These are phyloP conservation scores for Mus pahari DNA, from an alignment of 2,113 vertebrate species.

Conservation along the genomic window DNA sequence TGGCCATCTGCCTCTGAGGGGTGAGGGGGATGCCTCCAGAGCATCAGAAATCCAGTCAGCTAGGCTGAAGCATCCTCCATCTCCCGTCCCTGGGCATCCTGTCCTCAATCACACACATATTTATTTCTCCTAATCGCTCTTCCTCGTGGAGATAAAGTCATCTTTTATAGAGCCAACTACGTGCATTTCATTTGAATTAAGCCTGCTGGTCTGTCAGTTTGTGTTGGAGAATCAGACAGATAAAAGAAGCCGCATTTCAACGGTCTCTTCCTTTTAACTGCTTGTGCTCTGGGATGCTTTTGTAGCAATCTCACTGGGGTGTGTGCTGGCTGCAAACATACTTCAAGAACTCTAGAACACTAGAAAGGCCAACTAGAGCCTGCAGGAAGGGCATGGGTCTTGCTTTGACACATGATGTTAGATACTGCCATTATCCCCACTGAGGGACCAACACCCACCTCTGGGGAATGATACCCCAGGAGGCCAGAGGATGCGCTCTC, in stretches of 20 bases:
- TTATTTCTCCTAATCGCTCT: slow-evolving; percentile 86
- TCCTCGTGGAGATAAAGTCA: slow-evolving; percentile 85
- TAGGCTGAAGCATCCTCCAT: not conserved
- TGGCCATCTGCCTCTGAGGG: not conserved
- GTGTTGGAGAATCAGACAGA: slow-evolving; percentile 72
- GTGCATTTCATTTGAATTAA: slow-evolving; percentile 88
- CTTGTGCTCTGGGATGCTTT: not conserved
- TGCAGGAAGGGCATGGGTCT: not conserved
- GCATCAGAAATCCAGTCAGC: not conserved
- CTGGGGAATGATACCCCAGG: not conserved
- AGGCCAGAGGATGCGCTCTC: not conserved
- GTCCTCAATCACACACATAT: slow-evolving; percentile 86
- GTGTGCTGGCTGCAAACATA: not conserved
- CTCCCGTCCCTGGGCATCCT: slow-evolving; percentile 78
- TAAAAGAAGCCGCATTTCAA: slow-evolving; percentile 65
- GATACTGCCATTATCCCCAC: not conserved
- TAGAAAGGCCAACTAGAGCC: not conserved
- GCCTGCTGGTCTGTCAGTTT: slow-evolving; percentile 73
- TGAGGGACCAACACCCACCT: not conserved
- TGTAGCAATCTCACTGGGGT: not conserved
- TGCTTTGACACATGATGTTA: not conserved
- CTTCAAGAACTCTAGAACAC: not conserved
- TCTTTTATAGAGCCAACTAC: slow-evolving; percentile 81
- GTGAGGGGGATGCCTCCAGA: not conserved
- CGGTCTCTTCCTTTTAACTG: slow-evolving; percentile 48